Percentiles rank a stretch among this genome's conserved stretches.
Conservation (phyloP, 2,113 vertebrate species). For the Vireo altiloquus region DNA sequence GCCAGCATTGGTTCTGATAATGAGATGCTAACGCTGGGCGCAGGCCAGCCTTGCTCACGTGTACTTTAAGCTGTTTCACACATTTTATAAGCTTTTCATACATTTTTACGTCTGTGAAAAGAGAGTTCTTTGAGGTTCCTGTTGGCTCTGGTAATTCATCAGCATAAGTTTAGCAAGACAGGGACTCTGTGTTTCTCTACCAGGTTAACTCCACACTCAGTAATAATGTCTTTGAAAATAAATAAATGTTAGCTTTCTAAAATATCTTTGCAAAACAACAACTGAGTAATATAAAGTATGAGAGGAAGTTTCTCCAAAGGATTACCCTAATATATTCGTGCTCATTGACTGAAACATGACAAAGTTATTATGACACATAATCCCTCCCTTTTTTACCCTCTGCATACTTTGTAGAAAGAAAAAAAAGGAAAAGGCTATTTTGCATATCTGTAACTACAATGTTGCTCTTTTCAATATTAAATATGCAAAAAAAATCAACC, state of each 20-base stretch:
- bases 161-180: not conserved
- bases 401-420: not conserved
- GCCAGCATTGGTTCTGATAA: not conserved
- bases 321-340: not conserved
- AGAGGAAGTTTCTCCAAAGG: not conserved
- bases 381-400: not conserved
- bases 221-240: not conserved
- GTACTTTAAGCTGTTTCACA: not conserved
- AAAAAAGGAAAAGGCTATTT: not conserved
- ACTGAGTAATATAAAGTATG: not conserved
- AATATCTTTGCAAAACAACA: not conserved
- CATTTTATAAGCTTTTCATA: not conserved
- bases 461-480: not conserved
- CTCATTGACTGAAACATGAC: not conserved
- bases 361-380: not conserved
- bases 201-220: not conserved
- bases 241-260: not conserved
- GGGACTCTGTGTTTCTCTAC: not conserved
- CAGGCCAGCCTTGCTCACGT: not conserved
- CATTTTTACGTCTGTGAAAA: not conserved
- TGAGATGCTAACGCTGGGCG: not conserved
- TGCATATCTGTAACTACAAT: not conserved
- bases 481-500: not conserved
- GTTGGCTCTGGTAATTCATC: not conserved
- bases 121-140: not conserved